A percentile compares a stretch with the other conserved stretches of the same genome.
Evolutionary conservation across 1,140 invertebrate species (phyloP).

Genomic region (Drosophila yakuba): DNA sequence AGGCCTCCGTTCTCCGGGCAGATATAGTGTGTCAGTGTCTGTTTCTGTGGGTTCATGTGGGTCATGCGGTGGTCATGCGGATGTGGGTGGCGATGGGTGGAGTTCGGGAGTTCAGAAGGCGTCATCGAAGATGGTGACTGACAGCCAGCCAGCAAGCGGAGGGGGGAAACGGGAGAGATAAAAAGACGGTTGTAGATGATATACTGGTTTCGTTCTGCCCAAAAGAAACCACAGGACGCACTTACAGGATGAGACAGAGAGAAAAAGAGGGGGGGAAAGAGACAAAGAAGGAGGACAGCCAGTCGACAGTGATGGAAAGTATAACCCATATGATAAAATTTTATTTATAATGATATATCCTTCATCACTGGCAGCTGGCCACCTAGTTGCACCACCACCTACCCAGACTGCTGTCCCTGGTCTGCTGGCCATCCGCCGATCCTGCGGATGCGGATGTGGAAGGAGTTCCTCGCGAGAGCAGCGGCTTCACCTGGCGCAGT

Average conservation of each 20-base stretch:
- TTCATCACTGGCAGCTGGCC: background rate
- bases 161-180: constrained; percentile 36
- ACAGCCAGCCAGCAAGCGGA: constrained; percentile 31
- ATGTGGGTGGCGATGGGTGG: constrained; percentile 19
- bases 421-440: constrained; percentile 63
- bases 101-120: constrained; percentile 54
- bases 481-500: constrained; percentile 75
- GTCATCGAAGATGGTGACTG: constrained; percentile 71
- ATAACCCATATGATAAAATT: background rate
- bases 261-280: constrained; percentile 23
- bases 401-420: constrained; percentile 83
- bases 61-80: constrained; percentile 35
- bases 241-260: constrained; percentile 34
- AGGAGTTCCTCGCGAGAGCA: constrained; percentile 54
- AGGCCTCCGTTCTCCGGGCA: constrained; percentile 32
- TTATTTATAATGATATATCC: too few relatives aligned
- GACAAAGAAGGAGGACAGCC: constrained; percentile 1
- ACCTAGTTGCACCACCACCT: constrained; percentile 29
- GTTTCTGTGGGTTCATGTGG: constrained; percentile 52
- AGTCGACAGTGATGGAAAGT: constrained; percentile 38
- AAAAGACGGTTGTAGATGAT: constrained; percentile 50
- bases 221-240: constrained; percentile 41
- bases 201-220: constrained; percentile 32
- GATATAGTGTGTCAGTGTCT: constrained; percentile 42
- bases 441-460: constrained; percentile 29